Evolutionary conservation across 2,888 invertebrate species (phyloP), one percentile per base, ranked within the genome.

Genomic region (Eilema caniola): DNA sequence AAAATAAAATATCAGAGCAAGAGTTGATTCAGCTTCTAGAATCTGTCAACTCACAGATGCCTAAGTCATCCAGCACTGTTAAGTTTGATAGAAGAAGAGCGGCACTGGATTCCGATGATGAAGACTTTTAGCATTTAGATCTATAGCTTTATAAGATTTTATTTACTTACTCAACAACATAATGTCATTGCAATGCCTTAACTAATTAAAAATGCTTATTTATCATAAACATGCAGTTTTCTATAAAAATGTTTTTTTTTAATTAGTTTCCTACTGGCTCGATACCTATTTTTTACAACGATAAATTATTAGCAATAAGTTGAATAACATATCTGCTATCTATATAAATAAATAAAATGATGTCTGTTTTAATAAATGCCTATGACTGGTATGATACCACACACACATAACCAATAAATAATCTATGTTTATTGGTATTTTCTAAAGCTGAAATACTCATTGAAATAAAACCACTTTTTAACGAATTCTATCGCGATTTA

Each of bases 81-180:
- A 99, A 98, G 96, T 99, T 98, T 95, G 98, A 99, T 90, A 96
- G 99, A 86, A 97, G 98, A 86, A 96, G 98, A 92, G 98, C 98
- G 67, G 98, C 98, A 67, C 92, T 99, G 71, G 98, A 99, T 90
- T 98, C 98, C 2, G 98, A 98, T 84, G 98, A 98, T 87, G 98
- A 97, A 83, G 93, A 91, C 80, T 88, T 92, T 73, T 92, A 92
- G 85, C 63, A 72, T 62, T 66, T 69, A 69, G 33, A 47, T 65
- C 53, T 57, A 31, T 65, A 66, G 66, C 66, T 62, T 66, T 69
- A 47, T 66, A 66, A 65, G 60, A 71, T 37, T 56, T 62, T 62
- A 71, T 65, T 62, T 68, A 68, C 71, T 56, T 68, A 71, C 72
- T 63, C 63, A 65, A 64, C 53, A 33, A 72, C 56, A 66, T 53